These are phyloP conservation scores for Bibio marci DNA, from an alignment of 2,888 invertebrate species.

Conservation along the genomic window DNA sequence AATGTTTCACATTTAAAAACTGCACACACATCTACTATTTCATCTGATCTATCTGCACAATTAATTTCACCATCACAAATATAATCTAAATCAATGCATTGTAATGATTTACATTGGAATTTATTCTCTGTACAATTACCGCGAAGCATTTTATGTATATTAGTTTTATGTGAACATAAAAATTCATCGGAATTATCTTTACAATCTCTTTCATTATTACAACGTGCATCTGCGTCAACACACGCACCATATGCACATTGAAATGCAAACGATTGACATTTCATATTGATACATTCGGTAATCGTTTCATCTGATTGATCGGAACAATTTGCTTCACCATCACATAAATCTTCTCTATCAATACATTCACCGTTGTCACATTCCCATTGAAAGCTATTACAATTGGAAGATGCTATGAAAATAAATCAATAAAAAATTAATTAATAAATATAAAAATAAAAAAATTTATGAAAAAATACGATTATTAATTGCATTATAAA, in stretches of 20 bases:
- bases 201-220: constrained; percentile 17
- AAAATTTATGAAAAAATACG: no score
- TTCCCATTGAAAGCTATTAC: constrained; percentile 2
- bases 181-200: constrained; percentile 7
- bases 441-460: no score
- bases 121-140: background rate
- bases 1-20: constrained; percentile 30
- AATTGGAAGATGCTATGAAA: no score
- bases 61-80: constrained; percentile 23
- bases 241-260: constrained; percentile 46
- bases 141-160: background rate
- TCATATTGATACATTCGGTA: constrained; percentile 3
- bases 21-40: constrained; percentile 16
- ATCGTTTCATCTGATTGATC: constrained; percentile 17
- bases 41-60: constrained; percentile 9
- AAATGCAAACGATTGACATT: constrained; percentile 25
- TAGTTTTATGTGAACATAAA: background rate
- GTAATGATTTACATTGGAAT: constrained; percentile 4
- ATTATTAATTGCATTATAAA: no score
- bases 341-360: constrained; percentile 14
- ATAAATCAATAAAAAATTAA: no score
- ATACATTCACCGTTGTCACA: constrained; percentile 7
- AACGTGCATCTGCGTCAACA: constrained; percentile 34
- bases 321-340: constrained; percentile 23
- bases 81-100: constrained; percentile 7